These are phyloP conservation scores for Thecocarcelia acutangulata DNA, from an alignment of 2,888 invertebrate genomes.

Conservation along the genomic window DNA sequence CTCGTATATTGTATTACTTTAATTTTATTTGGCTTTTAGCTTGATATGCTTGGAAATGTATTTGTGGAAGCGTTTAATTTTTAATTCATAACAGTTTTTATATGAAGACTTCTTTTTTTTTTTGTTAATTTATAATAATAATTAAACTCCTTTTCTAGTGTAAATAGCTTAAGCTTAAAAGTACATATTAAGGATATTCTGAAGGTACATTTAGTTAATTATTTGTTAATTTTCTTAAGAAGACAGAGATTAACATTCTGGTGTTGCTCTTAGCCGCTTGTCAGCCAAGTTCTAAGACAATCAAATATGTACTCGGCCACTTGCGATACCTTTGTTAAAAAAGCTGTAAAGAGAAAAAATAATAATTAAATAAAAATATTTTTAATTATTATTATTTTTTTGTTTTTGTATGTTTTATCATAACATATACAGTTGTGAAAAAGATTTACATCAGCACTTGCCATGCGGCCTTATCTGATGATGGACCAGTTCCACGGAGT, in stretches of 20 bases:
- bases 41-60: not conserved
- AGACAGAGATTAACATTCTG: slow-evolving; percentile 1
- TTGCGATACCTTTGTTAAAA: slow-evolving; percentile 61
- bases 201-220: slow-evolving; percentile 30
- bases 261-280: slow-evolving; percentile 71
- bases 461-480: too few relatives aligned
- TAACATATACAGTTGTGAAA: too few relatives aligned
- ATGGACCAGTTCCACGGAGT: too few relatives aligned
- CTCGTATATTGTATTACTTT: not conserved
- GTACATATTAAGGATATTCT: not conserved
- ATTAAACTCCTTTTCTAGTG: not conserved
- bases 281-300: slow-evolving; percentile 75
- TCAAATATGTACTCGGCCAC: slow-evolving; percentile 73
- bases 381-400: too few relatives aligned
- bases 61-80: not conserved
- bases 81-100: too few relatives aligned
- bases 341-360: too few relatives aligned
- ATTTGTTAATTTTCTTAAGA: slow-evolving; percentile 26
- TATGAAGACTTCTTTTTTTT: not conserved
- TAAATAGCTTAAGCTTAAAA: not conserved
- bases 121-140: not conserved
- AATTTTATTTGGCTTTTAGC: not conserved
- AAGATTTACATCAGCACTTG: too few relatives aligned
- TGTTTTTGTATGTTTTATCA: too few relatives aligned
- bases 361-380: not conserved